Base-by-base conservation (phyloP, 2,888 invertebrate species). In the Plutella xylostella region DNA sequence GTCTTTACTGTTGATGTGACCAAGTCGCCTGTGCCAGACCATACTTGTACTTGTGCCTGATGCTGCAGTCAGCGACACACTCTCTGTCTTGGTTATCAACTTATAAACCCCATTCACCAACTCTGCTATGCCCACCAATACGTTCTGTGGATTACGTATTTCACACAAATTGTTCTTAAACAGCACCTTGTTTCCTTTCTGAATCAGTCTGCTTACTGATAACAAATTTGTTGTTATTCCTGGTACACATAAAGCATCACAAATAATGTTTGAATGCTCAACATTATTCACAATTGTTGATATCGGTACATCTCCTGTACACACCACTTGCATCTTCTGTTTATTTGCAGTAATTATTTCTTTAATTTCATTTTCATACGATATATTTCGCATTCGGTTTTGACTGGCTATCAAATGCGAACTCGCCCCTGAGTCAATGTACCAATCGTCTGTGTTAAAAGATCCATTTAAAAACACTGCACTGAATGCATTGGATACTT, bases 381-480 rank as follows among this genome's bases (percentile, higher is more conserved):
- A 28, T n/a, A n/a, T 9, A 44, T 44, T 39, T 7, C 39, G 31
- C 28, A 44, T 38, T 30, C 30, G 31, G 1, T 38, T 20, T 2
- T 6, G n/a, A 3, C 14, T 30, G 2, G 5, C 19, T n/a, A 39
- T 44, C 44, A 44, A 35, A 33, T 33, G 33, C 2, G 14, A 7
- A 15, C 33, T 33, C 3, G 33, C 33, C 14, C 33, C 33, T 3
- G 33, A 44, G 38, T 44, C 44, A 11, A 44, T 11, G 39, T 20
- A 44, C 44, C 44, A 44, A n/a, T 28, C 28, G 11, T 12, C 20
- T 39, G 41, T 51, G 4, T 11, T 38, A 9, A 45, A 55, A 3
- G 21, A 30, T 3, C 50, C 46, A 42, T 7, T 52, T 5, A 54
- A 28, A 19, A 54, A 54, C 7, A 51, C 51, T 0, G 48, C 51